Evolutionary conservation across 2,888 invertebrate species (phyloP).

Genomic region (Catocala nupta): DNA sequence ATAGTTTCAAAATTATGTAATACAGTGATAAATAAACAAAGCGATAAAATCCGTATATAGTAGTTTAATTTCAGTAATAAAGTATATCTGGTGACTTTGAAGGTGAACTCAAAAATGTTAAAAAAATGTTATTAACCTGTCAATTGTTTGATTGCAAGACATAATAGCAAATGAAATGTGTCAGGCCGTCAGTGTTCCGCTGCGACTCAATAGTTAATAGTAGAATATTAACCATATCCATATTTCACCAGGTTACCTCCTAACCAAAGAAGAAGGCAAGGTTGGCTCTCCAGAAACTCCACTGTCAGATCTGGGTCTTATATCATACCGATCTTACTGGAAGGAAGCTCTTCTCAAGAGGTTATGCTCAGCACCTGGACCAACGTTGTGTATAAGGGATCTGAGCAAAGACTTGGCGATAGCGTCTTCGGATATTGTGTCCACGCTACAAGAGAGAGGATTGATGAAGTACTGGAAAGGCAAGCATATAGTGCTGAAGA

Average conservation of each 20-base stretch:
- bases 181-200: too few relatives aligned
- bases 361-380: conserved; percentile 95
- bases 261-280: conserved; percentile 98
- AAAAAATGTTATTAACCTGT: too few relatives aligned
- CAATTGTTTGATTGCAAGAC: too few relatives aligned
- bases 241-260: conserved; percentile 93
- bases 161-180: too few relatives aligned
- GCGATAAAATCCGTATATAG: too few relatives aligned
- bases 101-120: too few relatives aligned
- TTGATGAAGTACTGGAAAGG: conserved; percentile 99
- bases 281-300: conserved; percentile 99
- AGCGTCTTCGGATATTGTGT: conserved; percentile 98
- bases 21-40: too few relatives aligned
- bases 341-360: conserved; percentile 97
- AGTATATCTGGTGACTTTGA: too few relatives aligned
- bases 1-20: too few relatives aligned
- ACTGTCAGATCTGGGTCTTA: conserved; percentile 97
- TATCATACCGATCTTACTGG: conserved; percentile 99
- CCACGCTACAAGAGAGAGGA: conserved; percentile 97
- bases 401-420: conserved; percentile 96
- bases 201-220: too few relatives aligned
- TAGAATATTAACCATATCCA: not conserved
- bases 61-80: too few relatives aligned
- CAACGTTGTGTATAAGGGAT: conserved; percentile 96
- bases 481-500: conserved; percentile 97